A percentile compares a stretch with the other conserved stretches of the same genome.
Evolutionary conservation across 1,140 invertebrate species (phyloP).

Genomic region (Achroia grisella): DNA sequence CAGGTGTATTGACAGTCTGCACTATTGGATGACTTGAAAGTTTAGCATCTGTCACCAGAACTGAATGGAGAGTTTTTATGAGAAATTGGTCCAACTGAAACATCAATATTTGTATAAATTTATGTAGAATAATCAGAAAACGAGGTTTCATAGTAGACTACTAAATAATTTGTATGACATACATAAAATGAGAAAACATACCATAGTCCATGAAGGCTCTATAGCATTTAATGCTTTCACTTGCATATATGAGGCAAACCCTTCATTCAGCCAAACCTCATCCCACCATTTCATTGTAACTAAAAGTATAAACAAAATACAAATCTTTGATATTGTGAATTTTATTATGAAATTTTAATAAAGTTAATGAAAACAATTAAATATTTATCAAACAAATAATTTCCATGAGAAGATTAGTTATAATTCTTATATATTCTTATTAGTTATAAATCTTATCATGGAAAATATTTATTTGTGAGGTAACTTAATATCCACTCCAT

Average conservation of each 20-base stretch:
- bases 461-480: neutral
- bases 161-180: neutral
- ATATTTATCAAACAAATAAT: too few species aligned
- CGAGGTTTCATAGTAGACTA: too few species aligned
- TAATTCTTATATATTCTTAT: too few species aligned
- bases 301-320: conserved; percentile 49
- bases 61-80: conserved; percentile 80
- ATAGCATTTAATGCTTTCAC: conserved; percentile 83
- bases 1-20: conserved; percentile 86
- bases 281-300: conserved; percentile 96
- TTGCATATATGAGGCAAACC: conserved; percentile 91
- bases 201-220: conserved; percentile 89
- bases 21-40: conserved; percentile 92
- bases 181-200: conserved; percentile 56
- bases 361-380: too few species aligned
- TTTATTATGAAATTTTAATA: too few species aligned
- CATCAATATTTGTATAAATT: too few species aligned
- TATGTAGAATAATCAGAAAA: too few species aligned
- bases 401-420: too few species aligned
- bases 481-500: neutral
- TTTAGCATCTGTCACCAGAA: conserved; percentile 85
- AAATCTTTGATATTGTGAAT: neutral
- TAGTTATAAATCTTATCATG: too few species aligned
- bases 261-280: conserved; percentile 94
- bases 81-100: conserved; percentile 84